These are phyloP conservation scores for Toxotes lorentzi DNA, from an alignment of 2,797 vertebrate genomes.

Conservation along the genomic window DNA sequence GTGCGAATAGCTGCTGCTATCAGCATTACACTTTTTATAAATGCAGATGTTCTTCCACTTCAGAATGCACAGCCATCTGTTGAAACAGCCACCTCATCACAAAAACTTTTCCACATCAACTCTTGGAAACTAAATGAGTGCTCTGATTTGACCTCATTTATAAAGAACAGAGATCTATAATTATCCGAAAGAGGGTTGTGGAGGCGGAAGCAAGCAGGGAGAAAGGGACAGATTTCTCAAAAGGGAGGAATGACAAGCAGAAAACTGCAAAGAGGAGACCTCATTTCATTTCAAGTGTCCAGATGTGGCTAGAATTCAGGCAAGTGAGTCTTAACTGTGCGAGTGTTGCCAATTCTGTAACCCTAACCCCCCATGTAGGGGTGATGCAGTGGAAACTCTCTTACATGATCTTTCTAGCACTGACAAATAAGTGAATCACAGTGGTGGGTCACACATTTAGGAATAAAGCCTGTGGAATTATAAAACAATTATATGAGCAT, in stretches of 20 bases:
- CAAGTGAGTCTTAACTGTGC: background rate
- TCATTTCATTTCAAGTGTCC: conserved; percentile 61
- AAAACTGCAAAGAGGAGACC: conserved; percentile 71
- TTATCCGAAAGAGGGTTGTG: conserved; percentile 73
- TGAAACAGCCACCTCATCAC: conserved; percentile 66
- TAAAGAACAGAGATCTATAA: conserved; percentile 79
- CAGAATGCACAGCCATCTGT: conserved; percentile 37
- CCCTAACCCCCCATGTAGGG: background rate
- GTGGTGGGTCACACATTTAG: conserved; percentile 27
- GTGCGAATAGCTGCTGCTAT: conserved; percentile 10
- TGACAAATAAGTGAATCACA: conserved; percentile 8
- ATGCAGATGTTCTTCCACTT: conserved; percentile 30
- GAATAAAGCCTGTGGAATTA: conserved; percentile 33
- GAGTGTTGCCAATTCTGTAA: background rate
- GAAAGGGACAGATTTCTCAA: conserved; percentile 70
- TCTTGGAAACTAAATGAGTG: conserved; percentile 72
- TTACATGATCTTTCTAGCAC: background rate
- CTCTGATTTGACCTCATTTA: conserved; percentile 82
- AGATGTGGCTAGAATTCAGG: conserved; percentile 36
- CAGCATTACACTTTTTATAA: conserved; percentile 14
- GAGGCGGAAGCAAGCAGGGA: conserved; percentile 67
- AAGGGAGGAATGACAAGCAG: conserved; percentile 75
- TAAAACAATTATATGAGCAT: conserved; percentile 22
- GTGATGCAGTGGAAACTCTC: background rate
- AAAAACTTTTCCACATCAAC: conserved; percentile 62